These are phyloP conservation scores for Zeuzera pyrina DNA, from an alignment of 2,888 invertebrate species.

Conservation along the genomic window DNA sequence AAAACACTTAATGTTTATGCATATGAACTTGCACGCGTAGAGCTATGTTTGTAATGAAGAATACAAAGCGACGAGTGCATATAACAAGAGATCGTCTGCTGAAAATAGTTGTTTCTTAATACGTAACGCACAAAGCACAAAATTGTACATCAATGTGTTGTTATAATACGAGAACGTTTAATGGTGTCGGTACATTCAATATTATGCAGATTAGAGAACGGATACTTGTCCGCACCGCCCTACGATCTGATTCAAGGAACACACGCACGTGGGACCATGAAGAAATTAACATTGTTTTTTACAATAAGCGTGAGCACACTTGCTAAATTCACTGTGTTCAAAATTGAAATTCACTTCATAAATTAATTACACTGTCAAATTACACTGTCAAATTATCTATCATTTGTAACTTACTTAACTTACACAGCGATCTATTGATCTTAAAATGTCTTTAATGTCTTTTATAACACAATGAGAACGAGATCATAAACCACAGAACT, in stretches of 20 bases:
- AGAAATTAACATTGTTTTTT: slow-evolving; percentile 58
- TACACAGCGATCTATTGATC: too few relatives aligned
- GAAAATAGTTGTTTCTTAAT: slow-evolving; percentile 17
- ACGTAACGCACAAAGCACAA: slow-evolving; percentile 17
- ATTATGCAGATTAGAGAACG: slow-evolving; percentile 62
- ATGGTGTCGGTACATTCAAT: slow-evolving; percentile 37
- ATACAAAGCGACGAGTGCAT: slow-evolving; percentile 23
- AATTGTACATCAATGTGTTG: slow-evolving; percentile 14
- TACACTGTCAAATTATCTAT: too few relatives aligned
- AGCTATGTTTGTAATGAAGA: slow-evolving; percentile 21
- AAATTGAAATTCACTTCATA: too few relatives aligned
- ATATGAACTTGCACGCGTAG: slow-evolving; percentile 21
- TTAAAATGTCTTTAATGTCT: too few relatives aligned
- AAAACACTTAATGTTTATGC: slow-evolving; percentile 27
- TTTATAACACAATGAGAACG: too few relatives aligned
- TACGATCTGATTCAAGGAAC: slow-evolving; percentile 41
- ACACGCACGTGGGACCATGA: slow-evolving; percentile 35
- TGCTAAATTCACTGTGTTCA: too few relatives aligned
- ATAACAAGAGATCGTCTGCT: slow-evolving; percentile 14
- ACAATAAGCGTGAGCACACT: slow-evolving; percentile 68
- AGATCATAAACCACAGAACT: too few relatives aligned
- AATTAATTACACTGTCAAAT: too few relatives aligned
- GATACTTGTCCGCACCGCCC: slow-evolving; percentile 52
- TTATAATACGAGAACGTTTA: slow-evolving; percentile 21
- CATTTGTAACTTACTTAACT: too few relatives aligned